These are phyloP conservation scores for Aquatica leii DNA, from an alignment of 2,888 invertebrate genomes.

Conservation along the genomic window DNA sequence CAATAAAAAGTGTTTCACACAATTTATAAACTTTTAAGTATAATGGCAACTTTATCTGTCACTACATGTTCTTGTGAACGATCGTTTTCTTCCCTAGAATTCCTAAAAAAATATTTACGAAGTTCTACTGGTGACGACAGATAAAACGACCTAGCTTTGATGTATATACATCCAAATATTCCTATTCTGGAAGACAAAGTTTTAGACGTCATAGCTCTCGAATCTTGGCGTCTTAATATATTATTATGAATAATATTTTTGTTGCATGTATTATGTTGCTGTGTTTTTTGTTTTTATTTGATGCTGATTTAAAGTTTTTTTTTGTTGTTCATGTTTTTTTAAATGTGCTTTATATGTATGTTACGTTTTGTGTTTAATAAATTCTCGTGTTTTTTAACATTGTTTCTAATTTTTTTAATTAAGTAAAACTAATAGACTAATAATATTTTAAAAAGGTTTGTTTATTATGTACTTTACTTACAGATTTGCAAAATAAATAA, in stretches of 20 bases:
- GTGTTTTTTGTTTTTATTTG: conserved; percentile 15
- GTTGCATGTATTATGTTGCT: conserved; percentile 13
- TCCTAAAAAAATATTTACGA: conserved; percentile 9
- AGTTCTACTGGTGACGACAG: conserved; percentile 15
- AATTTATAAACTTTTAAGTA: no score
- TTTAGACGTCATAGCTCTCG: conserved; percentile 14
- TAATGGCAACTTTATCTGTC: conserved; percentile 13
- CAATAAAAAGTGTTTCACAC: no score
- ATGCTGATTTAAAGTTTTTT: conserved; percentile 2
- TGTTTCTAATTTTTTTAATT: conserved; percentile 1
- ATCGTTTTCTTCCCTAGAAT: conserved; percentile 1
- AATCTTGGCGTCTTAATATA: no score
- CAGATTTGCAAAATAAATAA: no score
- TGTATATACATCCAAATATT: no score
- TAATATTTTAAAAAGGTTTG: no score
- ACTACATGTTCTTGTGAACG: no score
- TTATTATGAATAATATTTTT: conserved; percentile 13
- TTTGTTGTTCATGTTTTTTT: conserved; percentile 9
- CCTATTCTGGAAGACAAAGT: no score
- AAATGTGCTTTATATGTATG: conserved; percentile 10
- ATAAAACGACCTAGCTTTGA: no score
- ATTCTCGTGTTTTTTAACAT: conserved; percentile 12
- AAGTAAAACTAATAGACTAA: no score
- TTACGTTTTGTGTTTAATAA: conserved; percentile 12
- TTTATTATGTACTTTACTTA: no score